These are phyloP conservation scores for Labrus mixtus DNA, from an alignment of 2,113 vertebrate genomes.

Conservation along the genomic window DNA sequence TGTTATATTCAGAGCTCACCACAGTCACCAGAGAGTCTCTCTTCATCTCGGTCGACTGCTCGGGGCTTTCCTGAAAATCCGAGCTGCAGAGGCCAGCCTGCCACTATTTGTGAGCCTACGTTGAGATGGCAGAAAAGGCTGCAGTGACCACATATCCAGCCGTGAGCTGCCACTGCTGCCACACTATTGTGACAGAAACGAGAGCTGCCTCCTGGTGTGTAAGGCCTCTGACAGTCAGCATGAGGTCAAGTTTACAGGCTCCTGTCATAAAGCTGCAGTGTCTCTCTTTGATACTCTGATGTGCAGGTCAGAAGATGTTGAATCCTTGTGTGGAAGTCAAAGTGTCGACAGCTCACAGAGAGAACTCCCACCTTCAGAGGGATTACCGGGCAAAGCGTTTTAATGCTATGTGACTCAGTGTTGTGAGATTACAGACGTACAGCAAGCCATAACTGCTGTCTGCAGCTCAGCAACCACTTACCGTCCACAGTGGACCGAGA, in stretches of 20 bases:
- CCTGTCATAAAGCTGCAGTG: neutral
- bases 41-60: slow-evolving; percentile 23
- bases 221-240: slow-evolving; percentile 10
- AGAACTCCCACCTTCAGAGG: slow-evolving; percentile 2
- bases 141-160: slow-evolving; percentile 5
- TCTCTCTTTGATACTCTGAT: neutral
- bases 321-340: slow-evolving; percentile 10
- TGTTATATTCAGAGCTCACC: neutral
- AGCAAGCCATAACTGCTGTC: slow-evolving; percentile 5
- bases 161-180: neutral
- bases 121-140: neutral
- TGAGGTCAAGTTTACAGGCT: slow-evolving; percentile 9
- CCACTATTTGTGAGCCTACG: slow-evolving; percentile 1
- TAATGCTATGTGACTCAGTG: slow-evolving; percentile 26
- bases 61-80: neutral
- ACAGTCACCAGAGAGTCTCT: slow-evolving; percentile 14
- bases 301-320: neutral
- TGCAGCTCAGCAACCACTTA: neutral
- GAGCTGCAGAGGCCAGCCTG: neutral
- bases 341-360: slow-evolving; percentile 14
- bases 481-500: neutral
- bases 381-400: slow-evolving; percentile 9
- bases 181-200: slow-evolving; percentile 14
- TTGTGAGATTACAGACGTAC: slow-evolving; percentile 20
- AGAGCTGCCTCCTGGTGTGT: neutral